Base-by-base conservation (phyloP, 2,113 vertebrate species). In the Neotoma lepida region DNA sequence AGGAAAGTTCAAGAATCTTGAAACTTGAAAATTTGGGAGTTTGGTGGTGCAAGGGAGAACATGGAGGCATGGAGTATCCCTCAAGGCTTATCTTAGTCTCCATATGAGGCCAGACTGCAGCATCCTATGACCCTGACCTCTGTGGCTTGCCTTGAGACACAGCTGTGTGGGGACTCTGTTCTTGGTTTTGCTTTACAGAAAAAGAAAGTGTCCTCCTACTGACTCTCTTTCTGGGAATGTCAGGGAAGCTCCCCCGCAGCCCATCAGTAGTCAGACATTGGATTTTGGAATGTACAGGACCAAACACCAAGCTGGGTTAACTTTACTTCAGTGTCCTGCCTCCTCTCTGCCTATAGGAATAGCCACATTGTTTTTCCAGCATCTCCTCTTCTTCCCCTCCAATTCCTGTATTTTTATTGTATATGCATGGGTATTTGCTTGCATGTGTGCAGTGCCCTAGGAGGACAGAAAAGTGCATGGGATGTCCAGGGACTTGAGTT, bases 21-120 rank as follows among this genome's bases (percentile, higher is more conserved):
- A 4, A 44, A 10, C 3, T 51, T 77, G 28, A 33, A 22, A 35
- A 33, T 20, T 17, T 51, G 15, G 4, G 4, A 0, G 0, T 9
- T 33, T 35, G 30, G 8, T 49, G 44, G 28, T 1, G 22, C 15
- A 28, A 33, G 44, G 15, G 7, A 51, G 46, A 4, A 35, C 46
- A 30, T 51, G 33, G 28, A 54, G 44, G 17, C 4, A 35, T 51
- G 30, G 4, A 33, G 9, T 9, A 78, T 4, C 18, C 30, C 8
- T 51, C 46, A 35, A 10, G 30, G 30, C 15, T 51, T 17, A 78
- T 78, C 49, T 78, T 20, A 35, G 30, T 35, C 30, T 78, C 30
- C 2, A 20, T 35, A 35, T 54, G 76, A 35, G 4, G 8, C 49
- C 46, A 51, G 76, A 18, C 49, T 22, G 33, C 18, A 54, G 49